These are phyloP conservation scores for Trachelus stipa DNA, from an alignment of 2,888 invertebrate genomes.

Conservation along the genomic window DNA sequence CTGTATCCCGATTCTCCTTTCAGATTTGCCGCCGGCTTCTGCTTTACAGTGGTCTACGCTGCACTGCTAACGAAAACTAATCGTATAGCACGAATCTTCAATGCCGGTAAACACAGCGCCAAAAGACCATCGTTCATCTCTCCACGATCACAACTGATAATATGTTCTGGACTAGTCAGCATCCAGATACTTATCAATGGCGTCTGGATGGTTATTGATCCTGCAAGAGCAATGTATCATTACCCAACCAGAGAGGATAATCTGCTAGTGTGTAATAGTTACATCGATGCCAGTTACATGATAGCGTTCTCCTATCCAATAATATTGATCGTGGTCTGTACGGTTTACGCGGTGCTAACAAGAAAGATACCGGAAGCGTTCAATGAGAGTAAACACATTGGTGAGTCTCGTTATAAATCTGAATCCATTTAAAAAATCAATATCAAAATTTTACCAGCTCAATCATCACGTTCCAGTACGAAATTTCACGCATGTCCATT, in stretches of 20 bases:
- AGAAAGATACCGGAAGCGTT: constrained; percentile 98
- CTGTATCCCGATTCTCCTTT: constrained; percentile 22
- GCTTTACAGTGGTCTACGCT: constrained; percentile 97
- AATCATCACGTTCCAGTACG: background rate
- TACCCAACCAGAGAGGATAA: constrained; percentile 94
- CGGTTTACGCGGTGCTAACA: constrained; percentile 94
- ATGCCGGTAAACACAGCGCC: constrained; percentile 95
- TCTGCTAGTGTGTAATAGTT: constrained; percentile 91
- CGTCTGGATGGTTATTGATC: constrained; percentile 92
- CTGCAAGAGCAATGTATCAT: constrained; percentile 89
- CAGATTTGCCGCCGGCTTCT: constrained; percentile 92
- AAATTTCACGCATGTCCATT: constrained; percentile 16
- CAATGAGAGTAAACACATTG: constrained; percentile 98
- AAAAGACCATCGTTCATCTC: constrained; percentile 95
- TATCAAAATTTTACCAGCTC: background rate
- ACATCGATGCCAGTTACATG: constrained; percentile 93
- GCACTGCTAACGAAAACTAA: constrained; percentile 98
- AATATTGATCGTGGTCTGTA: constrained; percentile 90
- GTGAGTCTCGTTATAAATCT: constrained; percentile 67
- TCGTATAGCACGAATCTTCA: constrained; percentile 95
- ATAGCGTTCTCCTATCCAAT: constrained; percentile 95
- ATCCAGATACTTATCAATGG: constrained; percentile 92
- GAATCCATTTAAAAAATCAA: background rate
- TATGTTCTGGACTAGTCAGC: constrained; percentile 87
- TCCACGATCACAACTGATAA: constrained; percentile 88